Evolutionary conservation across 2,888 invertebrate species (phyloP).

Genomic region (Xestia xanthographa): DNA sequence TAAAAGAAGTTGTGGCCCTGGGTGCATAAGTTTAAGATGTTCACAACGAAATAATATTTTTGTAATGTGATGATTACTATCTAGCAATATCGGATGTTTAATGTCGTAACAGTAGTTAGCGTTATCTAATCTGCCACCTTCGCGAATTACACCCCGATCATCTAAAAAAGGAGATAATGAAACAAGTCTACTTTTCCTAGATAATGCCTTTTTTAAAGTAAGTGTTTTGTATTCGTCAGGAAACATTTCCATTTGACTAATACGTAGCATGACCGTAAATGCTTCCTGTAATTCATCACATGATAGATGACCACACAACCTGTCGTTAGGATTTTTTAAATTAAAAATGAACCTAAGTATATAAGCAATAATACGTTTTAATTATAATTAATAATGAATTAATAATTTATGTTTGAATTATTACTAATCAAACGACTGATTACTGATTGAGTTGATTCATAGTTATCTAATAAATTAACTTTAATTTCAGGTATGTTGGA

Average conservation of each 20-base stretch:
- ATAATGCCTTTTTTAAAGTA: constrained; percentile 5
- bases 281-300: constrained; percentile 12
- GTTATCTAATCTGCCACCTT: constrained; percentile 10
- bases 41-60: constrained; percentile 12
- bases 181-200: constrained; percentile 9
- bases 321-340: constrained; percentile 9
- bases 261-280: constrained; percentile 5
- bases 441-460: too few relatives aligned
- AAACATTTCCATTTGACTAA: constrained; percentile 20
- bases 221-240: constrained; percentile 14
- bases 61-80: constrained; percentile 19
- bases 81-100: background rate
- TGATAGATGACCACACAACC: background rate
- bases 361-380: constrained; percentile 1
- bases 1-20: constrained; percentile 22
- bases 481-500: too few relatives aligned
- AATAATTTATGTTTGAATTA: background rate
- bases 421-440: constrained; percentile 2
- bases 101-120: background rate
- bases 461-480: too few relatives aligned
- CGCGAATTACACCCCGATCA: constrained; percentile 13
- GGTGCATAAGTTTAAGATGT: constrained; percentile 23
- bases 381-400: too few relatives aligned
- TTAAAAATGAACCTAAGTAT: constrained; percentile 3
- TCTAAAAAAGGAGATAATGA: constrained; percentile 13